Base-by-base conservation (phyloP, 2,113 vertebrate species). In the Meles meles region DNA sequence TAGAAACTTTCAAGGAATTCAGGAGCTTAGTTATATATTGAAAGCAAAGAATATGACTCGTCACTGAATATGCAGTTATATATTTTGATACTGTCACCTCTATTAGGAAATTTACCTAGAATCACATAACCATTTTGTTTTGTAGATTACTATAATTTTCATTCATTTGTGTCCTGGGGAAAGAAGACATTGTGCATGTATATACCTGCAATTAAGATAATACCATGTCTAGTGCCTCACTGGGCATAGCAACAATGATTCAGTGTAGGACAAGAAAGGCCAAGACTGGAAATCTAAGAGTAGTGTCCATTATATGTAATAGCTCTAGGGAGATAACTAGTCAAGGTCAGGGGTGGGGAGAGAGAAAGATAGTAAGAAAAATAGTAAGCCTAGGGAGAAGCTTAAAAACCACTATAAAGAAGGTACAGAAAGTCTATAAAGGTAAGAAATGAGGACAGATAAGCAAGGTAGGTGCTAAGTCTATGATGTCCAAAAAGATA, bases 61-160 rank as follows among this genome's bases (percentile, higher is more conserved):
- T 92, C 95, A 96, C n/a, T 96, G 61, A 96, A 88, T 94, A 84
- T 92, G 31, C 2, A 69, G 17, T 79, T 92, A 8, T 79, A 11
- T 87, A 80, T 92, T 97, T 92, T 93, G 52, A 79, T 94, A 94
- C 29, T 93, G 27, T 93, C 34, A 47, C 57, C 13, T 96, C 37
- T 85, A 25, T 92, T 79, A 97, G 34, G 34, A 96, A 92, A 93
- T 93, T 88, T 97, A 39, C 79, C 52, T 76, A 81, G 72, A 95
- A 65, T 93, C 25, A 85, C 52, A 44, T 91, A 94, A 82, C 37
- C 29, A 44, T 93, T 97, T 82, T 79, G 25, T 92, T 89, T 69
- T 63, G 18, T 94, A 81, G 52, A 65, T 74, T 82, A 79, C 77
- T 95, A 0, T 72, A 88, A 85, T 96, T 93, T 97, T 87, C n/a